Conservation (phyloP, 2,113 vertebrate species). For the Glaucidium brasilianum region DNA sequence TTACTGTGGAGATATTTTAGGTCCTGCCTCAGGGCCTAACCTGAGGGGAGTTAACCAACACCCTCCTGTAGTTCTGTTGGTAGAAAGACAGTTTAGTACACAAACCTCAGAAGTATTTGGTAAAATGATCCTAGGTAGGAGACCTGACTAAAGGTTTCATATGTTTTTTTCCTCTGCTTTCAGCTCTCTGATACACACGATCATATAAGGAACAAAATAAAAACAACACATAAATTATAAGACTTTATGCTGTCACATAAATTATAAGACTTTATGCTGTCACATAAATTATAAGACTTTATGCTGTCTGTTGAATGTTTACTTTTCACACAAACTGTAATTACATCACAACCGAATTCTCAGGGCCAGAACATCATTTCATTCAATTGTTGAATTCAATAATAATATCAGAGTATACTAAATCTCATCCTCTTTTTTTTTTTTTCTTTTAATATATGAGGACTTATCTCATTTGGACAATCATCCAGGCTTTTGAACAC, state of each 20-base stretch:
- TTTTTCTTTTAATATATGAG: background rate
- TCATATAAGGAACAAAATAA: background rate
- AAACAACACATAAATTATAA: background rate
- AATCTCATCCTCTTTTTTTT: background rate
- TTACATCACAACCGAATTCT: background rate
- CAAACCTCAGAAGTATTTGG: background rate
- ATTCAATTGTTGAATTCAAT: background rate
- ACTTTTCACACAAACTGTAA: background rate
- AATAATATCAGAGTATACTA: background rate
- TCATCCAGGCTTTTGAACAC: background rate
- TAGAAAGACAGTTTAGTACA: background rate
- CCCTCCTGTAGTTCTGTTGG: background rate
- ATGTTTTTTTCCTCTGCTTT: background rate
- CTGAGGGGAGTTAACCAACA: background rate
- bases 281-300: background rate
- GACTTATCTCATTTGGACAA: background rate
- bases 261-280: background rate
- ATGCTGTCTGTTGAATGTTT: background rate
- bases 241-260: background rate
- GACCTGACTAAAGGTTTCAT: background rate
- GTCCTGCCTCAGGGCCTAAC: background rate
- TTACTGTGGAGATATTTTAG: background rate
- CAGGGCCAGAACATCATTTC: background rate
- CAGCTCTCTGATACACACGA: background rate
- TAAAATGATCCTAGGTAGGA: accelerated